Base-by-base conservation (phyloP, 2,797 vertebrate genomes). In the Helicolenus hilgendorfi region DNA sequence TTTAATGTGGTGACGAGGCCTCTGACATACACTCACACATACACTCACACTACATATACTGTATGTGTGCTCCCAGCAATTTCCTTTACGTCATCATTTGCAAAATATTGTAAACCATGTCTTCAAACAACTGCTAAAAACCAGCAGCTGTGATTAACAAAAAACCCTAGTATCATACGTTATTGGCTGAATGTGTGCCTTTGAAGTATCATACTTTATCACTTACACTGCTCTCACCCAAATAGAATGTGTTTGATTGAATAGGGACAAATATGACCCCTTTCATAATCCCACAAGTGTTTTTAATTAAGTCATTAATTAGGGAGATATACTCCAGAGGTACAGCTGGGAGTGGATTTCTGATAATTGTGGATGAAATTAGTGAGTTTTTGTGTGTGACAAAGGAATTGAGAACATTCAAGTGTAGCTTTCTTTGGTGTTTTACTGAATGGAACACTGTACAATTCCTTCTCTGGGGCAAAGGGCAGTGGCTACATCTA, bases 231-330 rank as follows among this genome's bases (percentile, higher is more conserved):
- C 70, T 84, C 91, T 91, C 81, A 73, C 90, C 79, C 63, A 85
- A 79, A 86, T 72, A 88, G 49, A 87, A 80, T 73, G 74, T 85
- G 64, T 92, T 83, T 90, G 91, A 94, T 95, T 96, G 90, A 94
- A 95, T 81, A 95, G 94, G 94, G 93, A 94, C 91, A 94, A 94
- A 93, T 90, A 87, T 94, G 91, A 95, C 87, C 94, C 86, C 53
- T 89, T 95, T 89, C 69, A 87, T 70, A 90, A 79, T 94, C 91
- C 85, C 93, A 89, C 80, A 89, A 94, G 91, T 91, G 81, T 84
- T 95, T 96, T 96, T 97, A 95, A 97, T 97, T 94, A 96, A 96
- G 94, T 92, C 91, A 95, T 96, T 96, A 96, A 97, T 97, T 96
- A 96, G 94, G 72, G 85, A 91, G 86, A 89, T 84, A 91, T 89